Base-by-base conservation (phyloP, 1,140 invertebrate species). In the Steinernema feltiae region DNA sequence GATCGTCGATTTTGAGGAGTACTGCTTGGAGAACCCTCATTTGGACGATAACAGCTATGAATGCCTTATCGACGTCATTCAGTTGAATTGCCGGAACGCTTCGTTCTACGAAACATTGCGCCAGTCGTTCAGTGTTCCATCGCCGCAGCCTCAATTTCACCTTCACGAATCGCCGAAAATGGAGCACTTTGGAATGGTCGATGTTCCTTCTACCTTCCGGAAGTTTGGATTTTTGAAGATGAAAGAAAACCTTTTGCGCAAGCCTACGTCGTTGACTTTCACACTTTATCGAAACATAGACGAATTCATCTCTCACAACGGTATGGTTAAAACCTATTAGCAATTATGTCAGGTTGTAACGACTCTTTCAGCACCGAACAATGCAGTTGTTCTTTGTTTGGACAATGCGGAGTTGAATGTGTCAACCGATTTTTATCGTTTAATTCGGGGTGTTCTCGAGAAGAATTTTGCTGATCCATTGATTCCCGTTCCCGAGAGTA, bases 381-480 rank as follows among this genome's bases (percentile, higher is more conserved):
- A 94, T 82, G 92, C 91, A 77, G 89, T 97, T 18, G 90, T 92
- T 73, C 94, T 94, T 21, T 91, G 90, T 24, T 88, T 97, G 48
- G 93, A 93, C 0, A 94, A 93, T 30, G 90, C 97, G 78, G 91
- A 93, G 83, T 91, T 91, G 74, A 90, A 91, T n/a, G 84, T 98
- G 27, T 92, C 95, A 88, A 89, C 92, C 24, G 88, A 90, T 18
- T 94, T 97, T 85, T 98, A 97, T 86, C 91, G 92, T 86, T 86
- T 97, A 12, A 91, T 98, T 24, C 90, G 93, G 70, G 94, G 94
- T 29, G 88, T 98, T 27, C 88, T 99, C 0, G 90, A 91, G 0
- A 92, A 94, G 85, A 98, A 99, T 88, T 91, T 98, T 48, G 94
- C 94, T 18, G 95, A 99, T 87, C 90, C 90, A 76, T 88, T 95